Evolutionary conservation across 2,888 invertebrate genomes (phyloP), one percentile per base, ranked within the genome.

Genomic region (Disparrhopalites patrizii): DNA sequence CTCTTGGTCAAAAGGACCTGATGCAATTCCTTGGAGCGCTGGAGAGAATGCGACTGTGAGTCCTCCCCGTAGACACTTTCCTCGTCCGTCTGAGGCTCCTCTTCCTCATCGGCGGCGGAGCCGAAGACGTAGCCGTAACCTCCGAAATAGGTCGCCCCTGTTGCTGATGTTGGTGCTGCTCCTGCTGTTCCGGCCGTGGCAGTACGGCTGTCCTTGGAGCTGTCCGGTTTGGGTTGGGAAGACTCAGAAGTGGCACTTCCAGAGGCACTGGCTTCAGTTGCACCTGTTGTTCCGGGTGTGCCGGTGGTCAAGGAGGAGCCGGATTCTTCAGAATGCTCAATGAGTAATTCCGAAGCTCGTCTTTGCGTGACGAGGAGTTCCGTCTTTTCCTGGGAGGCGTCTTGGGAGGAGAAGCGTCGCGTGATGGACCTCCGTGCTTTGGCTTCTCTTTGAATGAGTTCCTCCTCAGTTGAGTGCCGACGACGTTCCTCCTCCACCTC

Each of bases 71-170:
- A 57, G 10, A 36, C 62, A 51, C 57, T 60, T 20, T 68, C 56
- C 30, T 55, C 57, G 47, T 65, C 60, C 25, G 40, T 51, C 13
- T 28, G 50, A 15, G 38, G 51, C 13, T 60, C 60, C 18, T 72
- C 72, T n/a, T 69, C 70, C 31, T 70, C 69, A 40, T 70, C 70
- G 13, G 68, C 69, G 0, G 60, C 69, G 2, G 68, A 50, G 1
- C 70, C 70, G 55, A 70, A 71, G 15, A 69, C 69, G 13, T 68
- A 67, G 13, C 66, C 64, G 28, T 73, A 69, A 4, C 69, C 70
- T 40, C 71, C 56, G 13, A 50, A 43, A 47, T 47, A 63, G 1
- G 56, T 33, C 15, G 56, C 56, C 28, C 51, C 61, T 10, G n/a
- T n/a, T n/a, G n/a, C n/a, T n/a, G n/a, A n/a, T n/a, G n/a, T n/a